phyloP scores from a whole-genome alignment of 2,113 vertebrate genomes.

The Agelaius phoeniceus region DNA sequence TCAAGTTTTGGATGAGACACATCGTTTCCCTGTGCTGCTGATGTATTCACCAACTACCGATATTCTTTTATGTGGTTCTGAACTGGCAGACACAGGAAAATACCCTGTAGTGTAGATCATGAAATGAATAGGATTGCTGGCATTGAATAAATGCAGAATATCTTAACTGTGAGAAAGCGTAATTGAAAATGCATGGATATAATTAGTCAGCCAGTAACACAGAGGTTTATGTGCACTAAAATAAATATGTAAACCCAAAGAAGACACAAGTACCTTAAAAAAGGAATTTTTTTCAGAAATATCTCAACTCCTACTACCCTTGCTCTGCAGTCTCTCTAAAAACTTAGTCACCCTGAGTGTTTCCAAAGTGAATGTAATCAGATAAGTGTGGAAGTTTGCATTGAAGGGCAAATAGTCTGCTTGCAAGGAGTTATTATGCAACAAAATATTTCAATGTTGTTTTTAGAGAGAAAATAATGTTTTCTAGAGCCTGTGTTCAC shows the following conservation, averaged over 20 bases:
- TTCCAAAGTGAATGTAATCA: background rate
- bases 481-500: background rate
- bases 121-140: background rate
- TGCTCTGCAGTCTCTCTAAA: background rate
- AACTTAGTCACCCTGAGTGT: background rate
- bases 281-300: background rate
- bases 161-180: background rate
- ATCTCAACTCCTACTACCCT: background rate
- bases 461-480: slow-evolving; percentile 4
- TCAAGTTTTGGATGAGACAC: background rate
- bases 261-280: background rate
- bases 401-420: background rate
- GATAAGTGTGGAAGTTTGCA: background rate
- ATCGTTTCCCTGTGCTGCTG: background rate
- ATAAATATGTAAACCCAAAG: background rate
- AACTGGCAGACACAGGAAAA: background rate
- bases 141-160: background rate
- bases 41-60: background rate
- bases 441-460: background rate
- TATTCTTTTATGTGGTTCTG: background rate
- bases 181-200: background rate
- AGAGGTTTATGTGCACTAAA: background rate
- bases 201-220: background rate
- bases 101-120: background rate
- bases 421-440: background rate